Evolutionary conservation across 2,797 vertebrate genomes (phyloP).

Genomic region (Threskiornis aethiopicus): DNA sequence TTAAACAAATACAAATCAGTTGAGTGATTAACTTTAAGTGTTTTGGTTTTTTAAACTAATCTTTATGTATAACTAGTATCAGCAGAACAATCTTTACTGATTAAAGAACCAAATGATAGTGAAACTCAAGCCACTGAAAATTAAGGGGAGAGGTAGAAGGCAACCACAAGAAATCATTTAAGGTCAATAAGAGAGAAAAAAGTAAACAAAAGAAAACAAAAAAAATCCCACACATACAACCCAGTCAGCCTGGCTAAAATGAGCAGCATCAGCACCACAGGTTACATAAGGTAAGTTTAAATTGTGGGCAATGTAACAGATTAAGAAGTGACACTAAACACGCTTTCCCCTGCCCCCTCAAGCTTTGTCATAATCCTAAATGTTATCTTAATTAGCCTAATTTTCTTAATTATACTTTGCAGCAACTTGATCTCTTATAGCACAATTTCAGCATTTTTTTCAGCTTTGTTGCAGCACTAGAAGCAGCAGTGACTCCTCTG

Average conservation of each 20-base stretch:
- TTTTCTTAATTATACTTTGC: constrained; percentile 43
- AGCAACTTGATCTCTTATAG: constrained; percentile 4
- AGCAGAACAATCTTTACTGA: constrained; percentile 73
- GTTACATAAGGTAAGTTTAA: neutral
- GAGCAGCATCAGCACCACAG: neutral
- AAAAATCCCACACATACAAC: neutral
- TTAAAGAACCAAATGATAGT: constrained; percentile 24
- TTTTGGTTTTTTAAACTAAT: constrained; percentile 50
- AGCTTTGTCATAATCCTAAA: constrained; percentile 41
- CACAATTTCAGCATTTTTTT: neutral
- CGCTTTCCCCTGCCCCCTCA: neutral
- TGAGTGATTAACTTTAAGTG: constrained; percentile 55
- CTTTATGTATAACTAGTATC: constrained; percentile 57
- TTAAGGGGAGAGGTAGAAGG: neutral
- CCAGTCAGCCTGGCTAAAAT: neutral
- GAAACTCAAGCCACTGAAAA: neutral
- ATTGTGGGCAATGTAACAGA: neutral
- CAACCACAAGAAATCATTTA: neutral
- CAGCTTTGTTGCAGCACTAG: neutral
- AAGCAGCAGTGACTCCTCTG: neutral
- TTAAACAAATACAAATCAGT: constrained; percentile 74
- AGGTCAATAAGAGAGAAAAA: neutral
- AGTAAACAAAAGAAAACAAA: neutral
- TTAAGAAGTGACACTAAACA: constrained; percentile 14
- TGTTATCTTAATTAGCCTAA: constrained; percentile 46